Percentiles rank a stretch among this genome's conserved stretches.
Evolutionary conservation across 1,140 invertebrate species (phyloP).

Genomic region (Pogonomyrmex barbatus): DNA sequence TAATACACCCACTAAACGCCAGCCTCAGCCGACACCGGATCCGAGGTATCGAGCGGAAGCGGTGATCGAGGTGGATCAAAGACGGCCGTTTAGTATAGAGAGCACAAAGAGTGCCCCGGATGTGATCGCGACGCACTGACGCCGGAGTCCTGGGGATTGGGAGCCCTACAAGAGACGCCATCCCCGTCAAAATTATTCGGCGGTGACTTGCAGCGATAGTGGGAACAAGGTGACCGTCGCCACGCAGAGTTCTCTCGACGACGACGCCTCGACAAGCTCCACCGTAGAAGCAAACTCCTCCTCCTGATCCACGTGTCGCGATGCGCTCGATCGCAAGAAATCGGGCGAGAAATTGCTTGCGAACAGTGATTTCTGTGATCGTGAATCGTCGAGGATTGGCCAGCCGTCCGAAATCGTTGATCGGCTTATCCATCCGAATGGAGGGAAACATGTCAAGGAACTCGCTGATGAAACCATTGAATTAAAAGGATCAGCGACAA

Average conservation of each 20-base stretch:
- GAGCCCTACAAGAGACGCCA: constrained; percentile 87
- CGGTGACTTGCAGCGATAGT: not conserved
- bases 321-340: constrained; percentile 55
- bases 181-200: constrained; percentile 82
- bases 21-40: constrained; percentile 71
- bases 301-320: constrained; percentile 80
- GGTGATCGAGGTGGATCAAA: constrained; percentile 88
- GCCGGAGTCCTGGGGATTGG: constrained; percentile 86
- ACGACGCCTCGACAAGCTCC: constrained; percentile 78
- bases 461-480: not conserved
- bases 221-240: constrained; percentile 77
- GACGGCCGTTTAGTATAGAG: constrained; percentile 90
- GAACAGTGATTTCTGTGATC: constrained; percentile 2
- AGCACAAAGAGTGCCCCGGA: constrained; percentile 95
- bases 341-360: constrained; percentile 13
- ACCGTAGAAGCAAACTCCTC: constrained; percentile 76
- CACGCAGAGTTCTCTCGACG: constrained; percentile 83
- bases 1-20: constrained; percentile 56
- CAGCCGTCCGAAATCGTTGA: not conserved
- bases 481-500: not conserved
- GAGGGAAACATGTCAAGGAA: not conserved
- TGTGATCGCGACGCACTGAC: constrained; percentile 94
- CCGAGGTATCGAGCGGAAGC: constrained; percentile 88
- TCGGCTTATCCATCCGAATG: not conserved
- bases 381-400: not conserved